These are phyloP conservation scores for Hoplodrina blanda DNA, from an alignment of 2,888 invertebrate genomes.

Conservation along the genomic window DNA sequence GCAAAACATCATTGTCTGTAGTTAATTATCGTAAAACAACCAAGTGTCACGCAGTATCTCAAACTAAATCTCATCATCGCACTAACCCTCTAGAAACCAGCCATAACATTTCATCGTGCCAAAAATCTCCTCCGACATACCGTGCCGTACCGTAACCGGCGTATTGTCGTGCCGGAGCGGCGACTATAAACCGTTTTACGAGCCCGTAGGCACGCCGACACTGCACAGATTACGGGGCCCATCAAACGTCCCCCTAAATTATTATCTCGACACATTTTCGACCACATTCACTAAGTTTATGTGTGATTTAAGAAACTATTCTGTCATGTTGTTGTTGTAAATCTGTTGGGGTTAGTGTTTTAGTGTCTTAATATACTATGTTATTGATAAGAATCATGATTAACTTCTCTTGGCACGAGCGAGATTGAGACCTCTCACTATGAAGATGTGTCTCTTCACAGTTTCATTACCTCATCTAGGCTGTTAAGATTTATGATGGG, in stretches of 20 bases:
- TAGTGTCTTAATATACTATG: conserved; percentile 25
- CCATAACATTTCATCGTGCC: conserved; percentile 50
- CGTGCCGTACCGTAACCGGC: conserved; percentile 43
- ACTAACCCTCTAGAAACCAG: conserved; percentile 36
- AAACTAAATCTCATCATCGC: conserved; percentile 38
- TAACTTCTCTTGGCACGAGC: neutral
- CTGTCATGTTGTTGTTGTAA: conserved; percentile 36
- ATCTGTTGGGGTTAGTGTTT: conserved; percentile 39
- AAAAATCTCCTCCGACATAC: conserved; percentile 55
- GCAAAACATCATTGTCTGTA: neutral
- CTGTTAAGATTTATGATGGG: too few relatives aligned
- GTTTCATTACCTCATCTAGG: neutral
- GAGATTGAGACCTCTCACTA: neutral
- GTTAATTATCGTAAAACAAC: conserved; percentile 10
- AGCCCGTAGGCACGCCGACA: conserved; percentile 55
- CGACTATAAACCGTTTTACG: conserved; percentile 67
- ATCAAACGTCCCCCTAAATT: conserved; percentile 67
- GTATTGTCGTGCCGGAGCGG: conserved; percentile 44
- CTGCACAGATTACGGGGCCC: conserved; percentile 62
- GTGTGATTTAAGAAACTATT: conserved; percentile 61
- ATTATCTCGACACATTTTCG: conserved; percentile 67
- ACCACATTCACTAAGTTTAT: conserved; percentile 61
- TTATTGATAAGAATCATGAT: conserved; percentile 19
- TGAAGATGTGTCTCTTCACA: neutral
- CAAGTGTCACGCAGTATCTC: conserved; percentile 28